Evolutionary conservation across 2,888 invertebrate genomes (phyloP), one percentile per base, ranked within the genome.

Genomic region (Archaeoteleia sp.): DNA sequence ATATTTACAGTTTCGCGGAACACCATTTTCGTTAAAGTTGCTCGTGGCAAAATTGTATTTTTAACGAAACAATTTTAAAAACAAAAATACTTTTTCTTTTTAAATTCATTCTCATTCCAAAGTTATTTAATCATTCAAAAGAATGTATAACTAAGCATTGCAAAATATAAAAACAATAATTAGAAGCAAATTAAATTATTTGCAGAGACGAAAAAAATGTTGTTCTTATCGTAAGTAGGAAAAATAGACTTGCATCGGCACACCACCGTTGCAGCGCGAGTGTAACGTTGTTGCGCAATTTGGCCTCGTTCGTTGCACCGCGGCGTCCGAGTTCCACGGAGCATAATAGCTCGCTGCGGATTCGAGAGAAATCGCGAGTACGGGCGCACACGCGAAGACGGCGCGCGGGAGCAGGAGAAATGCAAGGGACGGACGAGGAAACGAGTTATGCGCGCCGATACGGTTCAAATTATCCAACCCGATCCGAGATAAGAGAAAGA

Each of bases 241-340:
- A 39, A 63, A 57, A 49, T 46, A 49, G 49, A 58, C 58, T 32
- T 48, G 29, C 42, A 57, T 5, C 3, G 20, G 20, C 34, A 43
- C 43, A 65, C 58, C 49, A 57, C 51, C 58, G 27, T 65, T 51
- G 30, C 46, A 51, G 51, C 46, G 45, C 63, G 51, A 65, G 57
- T 51, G 63, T 49, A 65, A 49, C 30, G 37, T 55, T 30, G 55
- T 65, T 65, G 63, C 49, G 57, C 54, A 65, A 65, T 57, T 65
- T 65, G 57, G 57, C 57, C 63, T 65, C 63, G 55, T 55, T 65
- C 49, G 53, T 65, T 65, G 40, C 51, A 46, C 46, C 39, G 46
- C 46, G 65, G 34, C 46, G 53, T 51, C n/a, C 45, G 40, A 53
- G 46, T 42, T 46, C 40, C 58, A 46, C 34, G 23, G 46, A 53